Percentiles rank a stretch among this genome's conserved stretches.
Evolutionary conservation across 2,888 invertebrate genomes (phyloP).

Genomic region (Abrostola triplasia): DNA sequence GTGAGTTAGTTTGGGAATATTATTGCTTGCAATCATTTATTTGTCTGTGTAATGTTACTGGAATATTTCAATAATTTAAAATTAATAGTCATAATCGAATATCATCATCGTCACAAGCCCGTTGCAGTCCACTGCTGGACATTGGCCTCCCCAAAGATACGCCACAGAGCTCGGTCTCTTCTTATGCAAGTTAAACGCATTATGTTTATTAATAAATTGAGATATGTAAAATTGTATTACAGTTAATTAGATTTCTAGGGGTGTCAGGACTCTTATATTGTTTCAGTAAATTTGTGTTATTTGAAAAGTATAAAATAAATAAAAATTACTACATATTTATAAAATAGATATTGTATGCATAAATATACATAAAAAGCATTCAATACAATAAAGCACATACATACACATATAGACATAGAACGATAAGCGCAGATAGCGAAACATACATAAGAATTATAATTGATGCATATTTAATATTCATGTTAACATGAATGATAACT

Average conservation of each 20-base stretch:
- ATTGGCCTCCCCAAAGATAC: too few relatives aligned
- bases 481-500: conserved; percentile 34
- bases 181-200: too few relatives aligned
- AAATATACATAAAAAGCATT: conserved; percentile 36
- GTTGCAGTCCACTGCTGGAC: too few relatives aligned
- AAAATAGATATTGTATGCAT: conserved; percentile 1
- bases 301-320: too few relatives aligned
- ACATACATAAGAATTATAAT: conserved; percentile 37
- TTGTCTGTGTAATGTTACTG: too few relatives aligned
- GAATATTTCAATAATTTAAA: too few relatives aligned
- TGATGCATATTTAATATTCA: conserved; percentile 42
- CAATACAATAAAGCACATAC: conserved; percentile 30
- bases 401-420: conserved; percentile 31
- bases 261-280: not conserved
- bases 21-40: not conserved
- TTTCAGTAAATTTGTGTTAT: too few relatives aligned
- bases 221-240: not conserved
- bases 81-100: too few relatives aligned
- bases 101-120: too few relatives aligned
- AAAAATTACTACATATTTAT: not conserved
- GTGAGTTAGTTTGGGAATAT: not conserved
- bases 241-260: too few relatives aligned
- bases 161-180: too few relatives aligned
- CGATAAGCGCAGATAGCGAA: conserved; percentile 41
- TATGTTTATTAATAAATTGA: not conserved